phyloP scores from a whole-genome alignment of 2,113 vertebrate species.

The Muntiacus reevesi region DNA sequence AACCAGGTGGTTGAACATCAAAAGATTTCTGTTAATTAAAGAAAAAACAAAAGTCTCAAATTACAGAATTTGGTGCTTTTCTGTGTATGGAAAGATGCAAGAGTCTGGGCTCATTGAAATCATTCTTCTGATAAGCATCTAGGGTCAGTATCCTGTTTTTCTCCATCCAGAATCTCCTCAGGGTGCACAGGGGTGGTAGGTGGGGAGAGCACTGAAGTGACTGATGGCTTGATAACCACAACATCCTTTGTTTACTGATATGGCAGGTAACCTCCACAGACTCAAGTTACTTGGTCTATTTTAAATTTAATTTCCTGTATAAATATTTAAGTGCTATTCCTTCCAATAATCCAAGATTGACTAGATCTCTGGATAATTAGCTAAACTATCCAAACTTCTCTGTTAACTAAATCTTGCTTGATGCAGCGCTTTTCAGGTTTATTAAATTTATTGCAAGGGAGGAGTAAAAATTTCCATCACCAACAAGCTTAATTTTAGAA shows the following conservation, averaged over 20 bases:
- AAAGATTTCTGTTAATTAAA: neutral
- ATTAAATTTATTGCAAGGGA: neutral
- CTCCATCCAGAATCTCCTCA: neutral
- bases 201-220: neutral
- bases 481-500: constrained; percentile 6
- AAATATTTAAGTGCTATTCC: constrained; percentile 18
- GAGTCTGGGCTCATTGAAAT: neutral
- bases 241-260: neutral
- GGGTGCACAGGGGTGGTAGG: too few relatives aligned
- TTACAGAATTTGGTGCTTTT: neutral
- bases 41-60: neutral
- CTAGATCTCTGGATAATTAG: neutral
- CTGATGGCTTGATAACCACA: neutral
- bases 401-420: constrained; percentile 18
- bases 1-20: neutral
- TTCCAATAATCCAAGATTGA: neutral
- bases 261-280: neutral
- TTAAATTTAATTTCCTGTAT: constrained; percentile 30
- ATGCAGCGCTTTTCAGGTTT: neutral
- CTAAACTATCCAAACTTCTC: neutral
- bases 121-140: neutral
- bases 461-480: neutral
- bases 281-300: neutral
- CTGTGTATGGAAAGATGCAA: neutral
- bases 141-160: neutral